Percentiles rank a stretch among this genome's conserved stretches.
phyloP scores from a whole-genome alignment of 2,797 vertebrate species.

The Sarcophilus harrisii region DNA sequence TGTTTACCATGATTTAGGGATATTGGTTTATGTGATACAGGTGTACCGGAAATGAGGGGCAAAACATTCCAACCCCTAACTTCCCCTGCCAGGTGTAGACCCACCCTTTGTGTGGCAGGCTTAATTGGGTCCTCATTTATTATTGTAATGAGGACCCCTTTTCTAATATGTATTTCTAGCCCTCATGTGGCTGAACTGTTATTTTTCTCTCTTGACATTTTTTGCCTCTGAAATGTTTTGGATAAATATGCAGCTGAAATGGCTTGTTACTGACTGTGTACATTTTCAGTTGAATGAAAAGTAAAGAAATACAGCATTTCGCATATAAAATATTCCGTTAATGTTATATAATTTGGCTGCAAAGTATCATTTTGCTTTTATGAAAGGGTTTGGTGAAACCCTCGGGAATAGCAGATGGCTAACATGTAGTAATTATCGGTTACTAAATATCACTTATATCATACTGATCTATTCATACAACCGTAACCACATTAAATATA shows the following conservation, averaged over 20 bases:
- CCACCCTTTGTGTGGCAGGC: constrained; percentile 56
- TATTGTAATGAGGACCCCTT: constrained; percentile 79
- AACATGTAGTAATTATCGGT: constrained; percentile 77
- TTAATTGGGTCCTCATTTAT: constrained; percentile 77
- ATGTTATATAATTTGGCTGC: constrained; percentile 81
- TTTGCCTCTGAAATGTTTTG: constrained; percentile 79
- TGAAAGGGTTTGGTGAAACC: constrained; percentile 79
- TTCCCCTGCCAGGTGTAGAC: constrained; percentile 54
- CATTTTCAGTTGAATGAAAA: constrained; percentile 80
- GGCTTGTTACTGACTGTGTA: constrained; percentile 81
- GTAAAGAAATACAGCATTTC: constrained; percentile 80
- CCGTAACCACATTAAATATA: constrained; percentile 50
- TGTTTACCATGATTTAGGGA: not conserved
- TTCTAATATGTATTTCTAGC: constrained; percentile 77
- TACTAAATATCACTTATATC: constrained; percentile 81
- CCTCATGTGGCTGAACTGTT: constrained; percentile 77
- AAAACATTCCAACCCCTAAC: not conserved
- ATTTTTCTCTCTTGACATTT: constrained; percentile 80
- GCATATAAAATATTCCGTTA: constrained; percentile 81
- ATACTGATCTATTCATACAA: constrained; percentile 70
- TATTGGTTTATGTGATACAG: not conserved
- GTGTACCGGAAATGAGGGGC: constrained; percentile 40
- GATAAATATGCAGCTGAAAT: constrained; percentile 81
- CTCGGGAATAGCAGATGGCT: constrained; percentile 79
- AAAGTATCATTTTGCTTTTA: constrained; percentile 81